These are phyloP conservation scores for Meda fulgida DNA, from an alignment of 2,797 vertebrate species.

Conservation along the genomic window DNA sequence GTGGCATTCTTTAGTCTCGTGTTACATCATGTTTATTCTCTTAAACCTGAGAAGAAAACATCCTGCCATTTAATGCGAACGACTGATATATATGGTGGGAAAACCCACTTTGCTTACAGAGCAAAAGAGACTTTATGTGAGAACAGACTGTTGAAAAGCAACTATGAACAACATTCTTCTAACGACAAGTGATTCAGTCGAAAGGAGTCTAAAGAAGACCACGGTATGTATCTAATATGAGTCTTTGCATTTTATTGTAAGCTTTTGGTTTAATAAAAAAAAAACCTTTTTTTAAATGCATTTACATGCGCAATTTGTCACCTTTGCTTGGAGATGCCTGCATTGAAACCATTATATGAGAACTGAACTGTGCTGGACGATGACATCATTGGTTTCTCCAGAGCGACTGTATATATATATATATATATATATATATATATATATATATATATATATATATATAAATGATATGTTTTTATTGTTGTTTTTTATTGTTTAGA, in stretches of 20 bases:
- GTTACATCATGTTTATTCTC: not conserved
- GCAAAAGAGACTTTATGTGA: not conserved
- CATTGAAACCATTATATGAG: too few species aligned
- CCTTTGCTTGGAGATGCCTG: too few species aligned
- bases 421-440: too few species aligned
- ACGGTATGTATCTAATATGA: conserved; percentile 17
- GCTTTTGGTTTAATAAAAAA: not conserved
- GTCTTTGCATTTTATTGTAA: not conserved
- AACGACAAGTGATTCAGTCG: not conserved
- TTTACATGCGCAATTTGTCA: not conserved
- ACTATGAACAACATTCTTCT: not conserved
- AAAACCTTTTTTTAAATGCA: not conserved
- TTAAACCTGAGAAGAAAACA: conserved; percentile 22
- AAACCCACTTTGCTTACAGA: not conserved
- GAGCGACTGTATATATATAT: too few species aligned
- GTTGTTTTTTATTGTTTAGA: conserved; percentile 28
- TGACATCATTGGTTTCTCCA: too few species aligned
- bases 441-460: too few species aligned
- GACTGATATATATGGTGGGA: conserved; percentile 1
- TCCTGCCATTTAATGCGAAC: conserved; percentile 34
- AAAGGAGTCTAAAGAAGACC: not conserved
- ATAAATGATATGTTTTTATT: too few species aligned
- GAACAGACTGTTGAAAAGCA: not conserved
- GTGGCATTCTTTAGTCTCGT: not conserved
- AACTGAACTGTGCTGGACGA: too few species aligned